Evolutionary conservation across 2,113 vertebrate species (phyloP), one percentile per base, ranked within the genome.

Genomic region (Balaeniceps rex): DNA sequence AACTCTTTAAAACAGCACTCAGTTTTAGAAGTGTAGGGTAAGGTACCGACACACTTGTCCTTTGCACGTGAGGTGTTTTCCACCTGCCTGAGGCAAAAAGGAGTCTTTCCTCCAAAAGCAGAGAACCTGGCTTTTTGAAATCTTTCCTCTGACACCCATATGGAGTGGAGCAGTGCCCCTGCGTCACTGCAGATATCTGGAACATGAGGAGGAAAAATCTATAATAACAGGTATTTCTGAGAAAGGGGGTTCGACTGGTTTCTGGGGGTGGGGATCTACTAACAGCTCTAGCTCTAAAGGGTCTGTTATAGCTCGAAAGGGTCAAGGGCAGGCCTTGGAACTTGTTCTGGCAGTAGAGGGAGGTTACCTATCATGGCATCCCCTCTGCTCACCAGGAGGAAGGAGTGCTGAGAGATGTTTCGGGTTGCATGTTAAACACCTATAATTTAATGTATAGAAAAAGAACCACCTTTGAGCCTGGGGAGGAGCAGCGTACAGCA

Each of bases 1-100:
- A 68, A 55, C 23, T n/a, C 34, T 58, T 66, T 44, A 23, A 34
- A 76, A 58, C 2, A 34, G 7, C 40, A 3, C 11, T 36, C 5
- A 57, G n/a, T 5, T 54, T 90, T 34, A 0, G 3, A 15, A 31
- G 14, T 2, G 22, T 1, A 0, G 19, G 2, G 10, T 4, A 25
- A 31, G 25, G 17, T 14, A 11, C 21, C 18, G 6, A 22, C 40
- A 0, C 4, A 0, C 18, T 72, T 13, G 21, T 9, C 0, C 0
- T 8, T 10, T 51, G 54, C 16, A 5, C 1, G 0, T 2, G 44
- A 38, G 9, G 24, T 10, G 24, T 24, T 78, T 16, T 66, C 19
- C 0, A 0, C 11, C n/a, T 34, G 34, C 12, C 3, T 11, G 11
- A 9, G 24, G 28, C 7, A 19, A 54, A 71, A 60, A 24, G 15